Conservation (phyloP, 2,888 invertebrate species). For the Crioceris asparagi region DNA sequence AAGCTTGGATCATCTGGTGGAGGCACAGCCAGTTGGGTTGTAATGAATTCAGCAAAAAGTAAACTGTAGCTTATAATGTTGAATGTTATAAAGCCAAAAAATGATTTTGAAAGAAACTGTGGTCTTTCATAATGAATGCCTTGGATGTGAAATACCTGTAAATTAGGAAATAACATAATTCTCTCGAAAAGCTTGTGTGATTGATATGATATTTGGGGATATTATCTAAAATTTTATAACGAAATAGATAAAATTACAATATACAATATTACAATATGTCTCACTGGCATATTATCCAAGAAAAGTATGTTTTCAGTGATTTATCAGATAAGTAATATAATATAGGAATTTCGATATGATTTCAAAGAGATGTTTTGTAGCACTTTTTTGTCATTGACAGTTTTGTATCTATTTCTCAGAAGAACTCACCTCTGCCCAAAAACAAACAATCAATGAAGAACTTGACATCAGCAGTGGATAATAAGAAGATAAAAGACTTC, state of each 20-base stretch:
- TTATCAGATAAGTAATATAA: too few relatives aligned
- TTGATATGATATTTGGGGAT: too few relatives aligned
- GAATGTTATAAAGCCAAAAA: conserved; percentile 80
- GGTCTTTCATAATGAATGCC: conserved; percentile 81
- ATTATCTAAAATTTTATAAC: too few relatives aligned
- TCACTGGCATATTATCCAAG: too few relatives aligned
- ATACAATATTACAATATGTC: too few relatives aligned
- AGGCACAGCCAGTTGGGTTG: conserved; percentile 42
- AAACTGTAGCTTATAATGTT: conserved; percentile 81
- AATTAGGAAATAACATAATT: conserved; percentile 21
- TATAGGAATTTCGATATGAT: too few relatives aligned
- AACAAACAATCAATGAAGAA: conserved; percentile 82
- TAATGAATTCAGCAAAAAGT: conserved; percentile 61
- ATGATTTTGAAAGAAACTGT: conserved; percentile 83
- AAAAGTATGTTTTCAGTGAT: too few relatives aligned
- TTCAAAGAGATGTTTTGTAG: too few relatives aligned
- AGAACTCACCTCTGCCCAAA: conserved; percentile 81
- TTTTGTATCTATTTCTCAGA: too few relatives aligned
- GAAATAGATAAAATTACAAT: too few relatives aligned
- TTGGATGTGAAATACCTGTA: conserved; percentile 79
- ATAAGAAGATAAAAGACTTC: conserved; percentile 77
- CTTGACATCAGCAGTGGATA: conserved; percentile 83
- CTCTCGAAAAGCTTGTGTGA: too few relatives aligned
- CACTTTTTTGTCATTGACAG: too few relatives aligned
- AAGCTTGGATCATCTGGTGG: conserved; percentile 50